Conservation (phyloP, 1,140 invertebrate genomes). For the Pseudomyrmex sp. region DNA sequence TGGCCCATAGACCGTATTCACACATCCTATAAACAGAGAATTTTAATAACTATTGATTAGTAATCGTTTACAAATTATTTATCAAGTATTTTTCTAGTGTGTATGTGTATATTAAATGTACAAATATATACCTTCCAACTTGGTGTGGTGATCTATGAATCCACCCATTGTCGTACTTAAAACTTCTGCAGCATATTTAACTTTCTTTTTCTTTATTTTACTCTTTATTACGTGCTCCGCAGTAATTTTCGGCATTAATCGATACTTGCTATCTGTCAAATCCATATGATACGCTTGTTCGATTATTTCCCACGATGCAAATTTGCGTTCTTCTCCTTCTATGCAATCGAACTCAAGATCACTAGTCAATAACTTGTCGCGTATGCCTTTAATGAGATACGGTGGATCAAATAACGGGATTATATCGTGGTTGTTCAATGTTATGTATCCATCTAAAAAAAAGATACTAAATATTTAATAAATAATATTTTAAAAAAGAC, state of each 20-base stretch:
- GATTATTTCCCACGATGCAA: conserved; percentile 50
- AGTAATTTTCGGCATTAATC: conserved; percentile 61
- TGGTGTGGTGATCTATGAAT: conserved; percentile 57
- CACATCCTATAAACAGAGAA: neutral
- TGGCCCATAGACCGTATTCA: conserved; percentile 36
- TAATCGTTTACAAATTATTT: neutral
- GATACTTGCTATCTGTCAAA: conserved; percentile 23
- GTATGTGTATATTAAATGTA: neutral
- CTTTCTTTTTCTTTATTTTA: conserved; percentile 41
- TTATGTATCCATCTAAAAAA: conserved; percentile 39
- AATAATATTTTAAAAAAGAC: neutral
- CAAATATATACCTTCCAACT: conserved; percentile 43
- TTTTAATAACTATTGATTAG: neutral
- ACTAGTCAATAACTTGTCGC: conserved; percentile 39
- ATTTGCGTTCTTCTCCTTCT: conserved; percentile 39
- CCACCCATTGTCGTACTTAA: conserved; percentile 49
- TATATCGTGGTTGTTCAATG: conserved; percentile 39
- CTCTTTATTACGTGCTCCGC: conserved; percentile 42
- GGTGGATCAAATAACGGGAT: conserved; percentile 35
- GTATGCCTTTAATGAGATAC: conserved; percentile 33
- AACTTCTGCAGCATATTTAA: conserved; percentile 42
- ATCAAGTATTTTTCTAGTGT: neutral
- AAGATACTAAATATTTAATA: neutral
- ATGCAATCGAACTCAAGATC: conserved; percentile 44
- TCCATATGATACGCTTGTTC: conserved; percentile 55